Base-by-base conservation (phyloP, 2,888 invertebrate species). In the Charanyca ferruginea region DNA sequence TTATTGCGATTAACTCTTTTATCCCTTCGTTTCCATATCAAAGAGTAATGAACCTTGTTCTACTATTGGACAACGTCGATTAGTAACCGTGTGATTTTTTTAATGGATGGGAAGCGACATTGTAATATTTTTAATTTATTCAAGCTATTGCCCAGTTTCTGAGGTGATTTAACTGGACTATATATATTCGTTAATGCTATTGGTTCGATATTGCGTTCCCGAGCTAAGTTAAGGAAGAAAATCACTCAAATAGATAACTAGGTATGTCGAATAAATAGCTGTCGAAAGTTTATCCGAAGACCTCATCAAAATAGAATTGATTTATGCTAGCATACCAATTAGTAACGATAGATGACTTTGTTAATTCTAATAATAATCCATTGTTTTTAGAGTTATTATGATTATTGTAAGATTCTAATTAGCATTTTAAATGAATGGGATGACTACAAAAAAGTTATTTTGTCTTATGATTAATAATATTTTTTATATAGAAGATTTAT, bases 11-110 rank as follows among this genome's bases (percentile, higher is more conserved):
- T 94, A 94, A 94, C 94, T 94, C 93, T 93, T 95, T 95, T 94
- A 94, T 95, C 94, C 95, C 93, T 92, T 94, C 93, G 94, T 94
- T 94, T 94, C 93, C 93, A 94, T 94, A 94, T 94, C 92, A 94
- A 95, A 94, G 94, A 95, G 93, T 95, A 95, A 94, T 94, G 94
- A 95, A 95, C 94, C 94, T 94, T 94, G 92, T 93, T 94, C 89
- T 89, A 89, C 90, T 93, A 92, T 90, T 93, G 90, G 90, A 90
- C 88, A 85, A 85, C 90, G 90, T 89, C 90, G 90, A 93, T 93
- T 92, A 91, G 91, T 87, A 87, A 92, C 91, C 91, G 92, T 94
- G 94, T 92, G 93, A 94, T 92, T 84, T 90, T 92, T 87, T 72
- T 57, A 55, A 62, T 59, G 60, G 47, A 52, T 57, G 16, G 23